Evolutionary conservation across 2,113 vertebrate genomes (phyloP).

Genomic region (Speoplatyrhinus poulsoni): DNA sequence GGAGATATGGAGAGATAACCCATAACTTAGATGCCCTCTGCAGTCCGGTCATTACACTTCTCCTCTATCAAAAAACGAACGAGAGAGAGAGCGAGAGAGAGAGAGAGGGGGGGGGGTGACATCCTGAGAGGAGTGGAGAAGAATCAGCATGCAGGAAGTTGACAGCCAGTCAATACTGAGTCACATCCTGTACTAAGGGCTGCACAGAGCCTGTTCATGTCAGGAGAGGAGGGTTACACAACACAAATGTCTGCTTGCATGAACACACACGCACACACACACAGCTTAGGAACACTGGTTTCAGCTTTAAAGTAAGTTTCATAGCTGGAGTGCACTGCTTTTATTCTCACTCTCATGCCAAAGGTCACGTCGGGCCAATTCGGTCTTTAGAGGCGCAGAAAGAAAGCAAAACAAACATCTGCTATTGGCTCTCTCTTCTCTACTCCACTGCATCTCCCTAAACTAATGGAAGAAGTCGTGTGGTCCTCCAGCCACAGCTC

Average conservation of each 20-base stretch:
- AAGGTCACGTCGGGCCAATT: background rate
- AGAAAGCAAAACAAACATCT: slow-evolving; percentile 25
- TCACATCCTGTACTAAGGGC: slow-evolving; percentile 70
- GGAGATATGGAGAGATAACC: background rate
- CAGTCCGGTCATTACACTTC: background rate
- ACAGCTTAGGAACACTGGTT: background rate
- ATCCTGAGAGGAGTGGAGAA: slow-evolving; percentile 64
- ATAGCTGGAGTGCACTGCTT: background rate
- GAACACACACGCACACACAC: background rate
- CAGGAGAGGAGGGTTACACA: slow-evolving; percentile 10
- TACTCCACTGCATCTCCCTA: slow-evolving; percentile 9
- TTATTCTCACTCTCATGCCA: background rate
- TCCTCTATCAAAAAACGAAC: slow-evolving; percentile 2
- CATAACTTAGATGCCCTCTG: background rate
- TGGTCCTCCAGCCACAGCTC: too few species aligned
- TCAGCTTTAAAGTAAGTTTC: background rate
- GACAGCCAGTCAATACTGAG: slow-evolving; percentile 66
- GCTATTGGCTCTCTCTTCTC: slow-evolving; percentile 11
- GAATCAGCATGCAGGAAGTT: slow-evolving; percentile 69
- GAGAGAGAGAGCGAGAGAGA: slow-evolving; percentile 21
- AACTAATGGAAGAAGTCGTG: slow-evolving; percentile 6
- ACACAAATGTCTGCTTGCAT: slow-evolving; percentile 2
- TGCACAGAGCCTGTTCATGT: slow-evolving; percentile 3
- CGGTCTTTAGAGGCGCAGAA: background rate
- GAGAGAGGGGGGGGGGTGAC: slow-evolving; percentile 23